Base-by-base conservation (phyloP, 2,888 invertebrate species). In the Aspidiotus destructor region DNA sequence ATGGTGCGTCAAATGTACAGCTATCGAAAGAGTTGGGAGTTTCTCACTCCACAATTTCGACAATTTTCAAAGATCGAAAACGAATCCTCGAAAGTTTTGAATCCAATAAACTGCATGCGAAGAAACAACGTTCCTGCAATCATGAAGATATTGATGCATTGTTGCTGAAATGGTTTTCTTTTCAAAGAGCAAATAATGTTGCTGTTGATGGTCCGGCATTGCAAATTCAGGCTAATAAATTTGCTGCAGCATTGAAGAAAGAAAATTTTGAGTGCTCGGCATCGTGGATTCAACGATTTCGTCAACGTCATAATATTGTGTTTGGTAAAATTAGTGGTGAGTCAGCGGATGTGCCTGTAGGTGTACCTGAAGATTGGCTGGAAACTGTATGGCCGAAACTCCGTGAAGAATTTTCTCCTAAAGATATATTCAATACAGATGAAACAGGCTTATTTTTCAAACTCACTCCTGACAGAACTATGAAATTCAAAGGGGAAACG, bases 381-480 rank as follows among this genome's bases (percentile, higher is more conserved):
- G 10, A 15, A 15, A 61, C 13, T 8, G 55, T 54, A 54, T 54
- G 55, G 55, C 55, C 55, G 16, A 16, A 9, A 13, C 6, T 54
- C 6, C n/a, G 55, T 54, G 55, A 73, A 72, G 63, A 70, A 63
- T 73, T 73, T 68, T 60, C 72, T 70, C 70, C 71, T 28, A 63
- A 71, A 48, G 71, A 74, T 64, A 72, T 74, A 63, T 75, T 73
- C 68, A 75, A 75, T 68, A 72, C 74, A 8, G 74, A 75, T 69
- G 73, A 75, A 71, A 74, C 73, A 17, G 73, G 72, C 13, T 63
- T 75, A 15, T 74, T 73, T 71, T 74, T 70, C 67, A 74, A 73
- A 70, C 71, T 71, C 69, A 64, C 73, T 10, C 73, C 74, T 8
- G 73, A 76, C 70, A 74, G 73, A 73, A 74, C 73, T 2, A 62